These are phyloP conservation scores for Cotesia vestalis DNA, from an alignment of 1,140 invertebrate species.

Conservation along the genomic window DNA sequence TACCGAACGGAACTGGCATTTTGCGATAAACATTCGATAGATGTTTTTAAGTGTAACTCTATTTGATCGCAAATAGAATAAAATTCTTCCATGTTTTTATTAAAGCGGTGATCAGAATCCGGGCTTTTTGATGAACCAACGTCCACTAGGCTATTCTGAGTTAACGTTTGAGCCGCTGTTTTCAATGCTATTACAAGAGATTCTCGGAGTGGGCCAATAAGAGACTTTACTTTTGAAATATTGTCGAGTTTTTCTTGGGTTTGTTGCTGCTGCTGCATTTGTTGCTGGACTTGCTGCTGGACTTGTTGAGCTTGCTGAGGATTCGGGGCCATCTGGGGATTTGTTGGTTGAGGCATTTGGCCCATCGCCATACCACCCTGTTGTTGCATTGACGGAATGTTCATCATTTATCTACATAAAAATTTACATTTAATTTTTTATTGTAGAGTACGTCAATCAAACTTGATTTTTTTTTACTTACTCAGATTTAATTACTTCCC, in stretches of 20 bases:
- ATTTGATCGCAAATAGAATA: constrained; percentile 95
- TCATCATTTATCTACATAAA: constrained; percentile 50
- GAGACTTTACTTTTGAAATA: constrained; percentile 84
- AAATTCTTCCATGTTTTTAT: constrained; percentile 93
- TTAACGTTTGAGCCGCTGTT: constrained; percentile 83
- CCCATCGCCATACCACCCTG: constrained; percentile 60
- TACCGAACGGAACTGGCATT: constrained; percentile 82
- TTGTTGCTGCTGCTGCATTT: constrained; percentile 69
- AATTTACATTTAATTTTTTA: neutral
- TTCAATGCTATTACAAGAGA: constrained; percentile 82
- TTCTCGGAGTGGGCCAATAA: constrained; percentile 82
- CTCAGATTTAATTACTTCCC: too few species aligned
- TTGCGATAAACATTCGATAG: constrained; percentile 86
- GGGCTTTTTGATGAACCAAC: constrained; percentile 82
- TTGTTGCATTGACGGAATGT: constrained; percentile 63
- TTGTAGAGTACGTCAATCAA: too few species aligned
- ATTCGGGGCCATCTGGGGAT: constrained; percentile 66
- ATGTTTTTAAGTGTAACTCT: constrained; percentile 89
- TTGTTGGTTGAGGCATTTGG: constrained; percentile 54
- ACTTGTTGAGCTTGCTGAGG: constrained; percentile 56
- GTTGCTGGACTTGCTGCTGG: constrained; percentile 52
- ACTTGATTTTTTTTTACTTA: too few species aligned
- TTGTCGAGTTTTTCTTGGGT: constrained; percentile 81
- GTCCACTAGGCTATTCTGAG: constrained; percentile 86
- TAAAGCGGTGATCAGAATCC: constrained; percentile 81